Evolutionary conservation across 2,797 vertebrate genomes (phyloP).

Genomic region (Staurois parvus): DNA sequence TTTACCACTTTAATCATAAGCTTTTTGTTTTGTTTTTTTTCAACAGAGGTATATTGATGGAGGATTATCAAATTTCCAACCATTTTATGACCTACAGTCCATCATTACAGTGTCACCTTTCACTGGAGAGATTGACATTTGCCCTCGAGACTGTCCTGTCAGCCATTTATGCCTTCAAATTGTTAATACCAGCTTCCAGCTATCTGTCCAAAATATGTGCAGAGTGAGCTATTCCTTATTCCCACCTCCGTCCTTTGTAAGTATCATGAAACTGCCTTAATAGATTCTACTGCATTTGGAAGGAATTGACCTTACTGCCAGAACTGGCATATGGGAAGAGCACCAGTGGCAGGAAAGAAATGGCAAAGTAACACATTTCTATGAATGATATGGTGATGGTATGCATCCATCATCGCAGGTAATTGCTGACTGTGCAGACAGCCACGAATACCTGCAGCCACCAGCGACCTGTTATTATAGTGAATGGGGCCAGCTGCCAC

Average conservation of each 20-base stretch:
- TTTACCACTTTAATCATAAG: neutral
- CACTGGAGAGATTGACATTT: constrained; percentile 89
- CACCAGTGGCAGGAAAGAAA: too few species aligned
- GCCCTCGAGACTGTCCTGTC: constrained; percentile 77
- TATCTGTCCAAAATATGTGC: constrained; percentile 82
- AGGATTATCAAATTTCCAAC: constrained; percentile 85
- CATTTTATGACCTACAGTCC: constrained; percentile 71
- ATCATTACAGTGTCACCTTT: constrained; percentile 89
- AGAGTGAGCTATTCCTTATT: constrained; percentile 83
- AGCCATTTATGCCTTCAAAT: constrained; percentile 80
- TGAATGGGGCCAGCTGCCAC: too few species aligned
- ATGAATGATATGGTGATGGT: too few species aligned
- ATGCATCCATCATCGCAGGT: too few species aligned
- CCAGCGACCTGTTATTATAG: too few species aligned
- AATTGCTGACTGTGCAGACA: too few species aligned
- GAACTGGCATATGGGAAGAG: too few species aligned
- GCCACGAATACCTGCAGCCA: too few species aligned
- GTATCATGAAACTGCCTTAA: neutral
- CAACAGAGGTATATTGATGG: constrained; percentile 87
- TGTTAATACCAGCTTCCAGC: constrained; percentile 79
- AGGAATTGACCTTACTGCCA: too few species aligned
- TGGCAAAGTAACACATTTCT: too few species aligned
- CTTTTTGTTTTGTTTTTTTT: neutral
- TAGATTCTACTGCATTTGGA: too few species aligned
- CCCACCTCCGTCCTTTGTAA: constrained; percentile 70